These are phyloP conservation scores for Macropis europaea DNA, from an alignment of 2,888 invertebrate species.

Conservation along the genomic window DNA sequence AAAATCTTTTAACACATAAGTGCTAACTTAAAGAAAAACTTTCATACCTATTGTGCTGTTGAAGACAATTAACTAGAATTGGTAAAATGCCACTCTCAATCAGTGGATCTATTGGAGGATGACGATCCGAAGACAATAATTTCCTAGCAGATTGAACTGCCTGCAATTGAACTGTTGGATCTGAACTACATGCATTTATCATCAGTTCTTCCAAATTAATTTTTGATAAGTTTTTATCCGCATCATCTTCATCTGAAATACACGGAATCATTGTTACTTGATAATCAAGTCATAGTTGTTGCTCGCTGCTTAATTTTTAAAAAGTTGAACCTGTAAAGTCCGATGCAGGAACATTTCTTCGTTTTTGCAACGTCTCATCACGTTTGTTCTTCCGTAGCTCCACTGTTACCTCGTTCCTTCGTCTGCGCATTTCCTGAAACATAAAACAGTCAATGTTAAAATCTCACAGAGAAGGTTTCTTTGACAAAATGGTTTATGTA, in stretches of 20 bases:
- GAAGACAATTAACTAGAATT: conserved; percentile 94
- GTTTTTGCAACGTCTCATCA: conserved; percentile 97
- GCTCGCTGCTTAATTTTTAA: background rate
- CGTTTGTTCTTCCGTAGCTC: conserved; percentile 98
- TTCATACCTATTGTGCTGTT: conserved; percentile 87
- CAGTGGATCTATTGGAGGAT: conserved; percentile 98
- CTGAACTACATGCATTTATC: conserved; percentile 90
- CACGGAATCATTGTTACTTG: background rate
- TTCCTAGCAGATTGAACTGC: conserved; percentile 98
- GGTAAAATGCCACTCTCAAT: conserved; percentile 97
- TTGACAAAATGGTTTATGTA: background rate
- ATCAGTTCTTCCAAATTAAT: conserved; percentile 92
- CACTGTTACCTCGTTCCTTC: conserved; percentile 97
- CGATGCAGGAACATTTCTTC: conserved; percentile 95
- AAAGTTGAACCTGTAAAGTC: conserved; percentile 86
- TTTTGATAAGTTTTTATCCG: conserved; percentile 85
- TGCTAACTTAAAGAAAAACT: background rate
- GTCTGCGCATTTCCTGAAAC: conserved; percentile 95
- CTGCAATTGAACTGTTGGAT: conserved; percentile 90
- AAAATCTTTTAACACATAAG: background rate
- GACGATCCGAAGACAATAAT: conserved; percentile 96
- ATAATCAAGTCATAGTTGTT: background rate
- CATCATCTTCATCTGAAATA: conserved; percentile 87
- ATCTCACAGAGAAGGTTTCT: background rate
- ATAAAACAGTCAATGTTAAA: background rate